Evolutionary conservation across 2,797 vertebrate genomes (phyloP), one percentile per base, ranked within the genome.

Genomic region (Saxicola maurus): DNA sequence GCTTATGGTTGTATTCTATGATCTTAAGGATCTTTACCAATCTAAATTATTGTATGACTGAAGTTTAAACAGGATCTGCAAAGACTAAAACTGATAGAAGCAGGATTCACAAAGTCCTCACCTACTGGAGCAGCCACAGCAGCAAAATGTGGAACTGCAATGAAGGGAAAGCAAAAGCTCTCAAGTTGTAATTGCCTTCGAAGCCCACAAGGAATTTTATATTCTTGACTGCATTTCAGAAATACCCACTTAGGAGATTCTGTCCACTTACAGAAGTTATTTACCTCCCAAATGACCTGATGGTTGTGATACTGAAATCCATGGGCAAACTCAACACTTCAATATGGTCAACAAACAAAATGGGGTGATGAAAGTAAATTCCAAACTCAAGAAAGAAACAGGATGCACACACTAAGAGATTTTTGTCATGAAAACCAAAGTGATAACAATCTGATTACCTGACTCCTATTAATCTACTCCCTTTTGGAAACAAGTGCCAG

Each of bases 1-100:
- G 31, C 45, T 37, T 2, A 30, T 0, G 0, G 19, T 1, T 51
- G 27, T 14, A 69, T 21, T 45, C 4, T 1, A 24, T 5, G 19
- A 49, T 49, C 20, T 60, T 33, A 62, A 57, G 13, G 3, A 49
- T 18, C 33, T 71, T 52, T 62, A 78, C 40, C 30, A 62, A 18
- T 5, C 9, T 37, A 53, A 72, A 73, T 21, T 3, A 74, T 43
- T 30, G 13, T 11, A 19, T 7, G 17, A 71, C 20, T 84, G 12
- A 59, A 73, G 38, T 49, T 65, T 56, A 45, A 74, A 71, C 4
- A 71, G 12, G 10, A 74, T 71, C 23, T 67, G 9, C 38, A 77
- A 69, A 80, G 25, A 79, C 13, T 40, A 38, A 71, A 81, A 42
- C 30, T 16, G 14, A 55, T 5, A 27, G 9, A 77, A 65, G 38